Percentiles rank a stretch among this genome's conserved stretches.
phyloP scores from a whole-genome alignment of 2,888 invertebrate genomes.

The Tortricodes alternella region DNA sequence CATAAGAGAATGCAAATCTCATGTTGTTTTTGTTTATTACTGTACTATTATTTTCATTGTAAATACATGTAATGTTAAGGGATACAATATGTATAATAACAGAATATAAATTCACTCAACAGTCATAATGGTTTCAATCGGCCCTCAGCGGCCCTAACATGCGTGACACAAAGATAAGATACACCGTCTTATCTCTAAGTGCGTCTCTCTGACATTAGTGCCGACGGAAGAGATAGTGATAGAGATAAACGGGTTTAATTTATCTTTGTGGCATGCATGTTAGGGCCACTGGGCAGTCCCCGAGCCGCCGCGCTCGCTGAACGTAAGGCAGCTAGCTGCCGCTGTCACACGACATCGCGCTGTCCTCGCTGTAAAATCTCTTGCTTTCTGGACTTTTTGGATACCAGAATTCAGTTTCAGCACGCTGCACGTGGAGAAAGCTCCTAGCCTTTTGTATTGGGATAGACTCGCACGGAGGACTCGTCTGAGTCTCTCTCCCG shows the following conservation, averaged over 20 bases:
- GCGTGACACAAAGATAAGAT: no score
- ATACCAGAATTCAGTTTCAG: slow-evolving; percentile 6
- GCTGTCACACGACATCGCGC: neutral
- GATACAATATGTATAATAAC: slow-evolving; percentile 74
- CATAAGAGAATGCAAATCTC: slow-evolving; percentile 65
- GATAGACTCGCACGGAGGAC: neutral
- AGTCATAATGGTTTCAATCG: slow-evolving; percentile 48
- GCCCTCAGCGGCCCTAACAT: slow-evolving; percentile 8
- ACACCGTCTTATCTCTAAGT: no score
- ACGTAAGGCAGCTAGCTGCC: neutral
- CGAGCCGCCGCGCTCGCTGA: no score
- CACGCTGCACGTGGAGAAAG: neutral
- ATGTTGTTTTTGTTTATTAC: slow-evolving; percentile 73
- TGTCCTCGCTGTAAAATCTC: neutral
- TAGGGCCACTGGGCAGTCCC: no score
- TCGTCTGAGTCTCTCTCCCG: slow-evolving; percentile 21
- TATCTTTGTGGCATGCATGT: no score
- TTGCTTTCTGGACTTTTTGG: neutral
- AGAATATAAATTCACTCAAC: slow-evolving; percentile 75
- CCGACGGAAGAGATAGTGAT: no score
- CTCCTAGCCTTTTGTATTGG: neutral
- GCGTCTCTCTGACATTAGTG: no score
- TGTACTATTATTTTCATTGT: slow-evolving; percentile 71
- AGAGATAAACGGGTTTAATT: no score
- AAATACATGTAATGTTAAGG: slow-evolving; percentile 74